phyloP scores from a whole-genome alignment of 2,888 invertebrate genomes.

The Clepsis dumicolana region DNA sequence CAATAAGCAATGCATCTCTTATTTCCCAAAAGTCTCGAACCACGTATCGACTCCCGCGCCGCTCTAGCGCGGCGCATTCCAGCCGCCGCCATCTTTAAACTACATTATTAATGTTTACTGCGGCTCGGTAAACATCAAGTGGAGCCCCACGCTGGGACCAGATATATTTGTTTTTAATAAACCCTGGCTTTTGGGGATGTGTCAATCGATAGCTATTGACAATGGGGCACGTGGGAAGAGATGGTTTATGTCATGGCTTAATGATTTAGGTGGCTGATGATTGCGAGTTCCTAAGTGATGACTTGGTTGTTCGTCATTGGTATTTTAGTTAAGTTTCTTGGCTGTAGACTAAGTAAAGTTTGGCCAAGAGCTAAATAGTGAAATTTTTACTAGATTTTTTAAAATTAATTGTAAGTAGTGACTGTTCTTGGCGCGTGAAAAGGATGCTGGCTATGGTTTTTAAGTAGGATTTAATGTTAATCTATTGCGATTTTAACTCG shows the following conservation, averaged over 20 bases:
- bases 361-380: too few species aligned
- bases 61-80: constrained; percentile 77
- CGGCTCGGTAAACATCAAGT: constrained; percentile 68
- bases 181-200: constrained; percentile 58
- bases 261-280: background rate
- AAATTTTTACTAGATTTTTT: too few species aligned
- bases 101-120: constrained; percentile 83
- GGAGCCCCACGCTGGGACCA: constrained; percentile 59
- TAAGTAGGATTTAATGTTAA: too few species aligned
- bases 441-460: too few species aligned
- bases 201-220: constrained; percentile 38
- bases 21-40: too few species aligned
- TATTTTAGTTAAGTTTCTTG: too few species aligned
- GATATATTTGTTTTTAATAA: constrained; percentile 81
- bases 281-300: background rate
- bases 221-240: constrained; percentile 34
- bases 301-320: background rate
- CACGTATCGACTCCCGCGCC: constrained; percentile 55
- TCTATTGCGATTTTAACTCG: too few species aligned
- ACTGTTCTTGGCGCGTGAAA: too few species aligned
- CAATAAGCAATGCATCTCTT: too few species aligned
- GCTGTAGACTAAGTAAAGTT: too few species aligned
- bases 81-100: constrained; percentile 79
- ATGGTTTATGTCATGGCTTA: background rate
- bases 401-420: too few species aligned